Evolutionary conservation across 2,888 invertebrate species (phyloP), one percentile per base, ranked within the genome.

Genomic region (Clostera curtula): DNA sequence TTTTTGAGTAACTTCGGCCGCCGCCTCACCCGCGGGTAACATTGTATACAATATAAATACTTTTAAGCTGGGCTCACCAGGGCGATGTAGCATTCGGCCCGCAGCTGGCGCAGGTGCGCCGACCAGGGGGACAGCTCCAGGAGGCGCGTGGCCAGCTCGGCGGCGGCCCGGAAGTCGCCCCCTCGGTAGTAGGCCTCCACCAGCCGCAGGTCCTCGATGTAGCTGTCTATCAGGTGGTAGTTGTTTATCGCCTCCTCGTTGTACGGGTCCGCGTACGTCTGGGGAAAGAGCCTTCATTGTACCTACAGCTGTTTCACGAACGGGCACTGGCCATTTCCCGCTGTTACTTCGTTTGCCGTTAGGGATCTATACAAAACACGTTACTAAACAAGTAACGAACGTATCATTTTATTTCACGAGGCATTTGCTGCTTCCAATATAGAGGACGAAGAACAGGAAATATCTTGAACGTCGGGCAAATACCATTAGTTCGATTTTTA

Each of bases 61-160:
- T 24, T 2, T 22, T 17, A 20, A 6, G 5, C 8, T n/a, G 2
- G 6, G 34, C 56, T 52, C 26, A 84, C 84, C 62, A 83, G 65
- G 7, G 87, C 89, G 39, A 94, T 89, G 59, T 95, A 92, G 61
- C 94, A 91, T 56, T 96, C 92, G 0, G 97, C 93, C 17, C 99
- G 79, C 20, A 94, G 86, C 69, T 97, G 93, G 13, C 97, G 86
- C 24, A 98, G 85, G 12, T 87, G 80, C 1, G 92, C 86, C 21
- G 96, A 89, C 98, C 98, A 98, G 1, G 98, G 97, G 54, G 96
- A 94, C 12, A 87, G 77, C 67, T 96, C 95, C 15, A 97, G 87
- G 46, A 95, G 89, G 1, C 92, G 90, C 31, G 85, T 48, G 46
- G 72, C 65, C 2, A 74, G 61, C 19, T 80, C 83, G 1, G 85